These are phyloP conservation scores for Bimastos eiseni DNA, from an alignment of 2,888 invertebrate genomes.

Conservation along the genomic window DNA sequence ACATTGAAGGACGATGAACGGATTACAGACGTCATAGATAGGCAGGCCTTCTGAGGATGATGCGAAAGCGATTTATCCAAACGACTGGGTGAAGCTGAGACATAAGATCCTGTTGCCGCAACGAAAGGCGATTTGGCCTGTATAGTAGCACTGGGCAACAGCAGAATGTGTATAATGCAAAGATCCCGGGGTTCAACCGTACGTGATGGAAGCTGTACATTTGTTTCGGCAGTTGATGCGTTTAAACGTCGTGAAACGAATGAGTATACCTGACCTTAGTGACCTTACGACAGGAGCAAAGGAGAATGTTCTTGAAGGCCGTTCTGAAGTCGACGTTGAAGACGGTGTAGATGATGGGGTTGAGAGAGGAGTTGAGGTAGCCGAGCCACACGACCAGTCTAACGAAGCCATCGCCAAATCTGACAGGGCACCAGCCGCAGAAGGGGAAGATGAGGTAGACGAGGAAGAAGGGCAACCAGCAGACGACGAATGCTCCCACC, in stretches of 20 bases:
- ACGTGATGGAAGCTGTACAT: no score
- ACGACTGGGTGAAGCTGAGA: no score
- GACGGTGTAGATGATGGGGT: constrained; percentile 91
- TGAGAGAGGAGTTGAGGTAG: constrained; percentile 69
- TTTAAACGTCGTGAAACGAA: not conserved
- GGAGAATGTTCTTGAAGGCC: constrained; percentile 71
- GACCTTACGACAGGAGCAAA: not conserved
- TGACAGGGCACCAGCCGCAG: constrained; percentile 39
- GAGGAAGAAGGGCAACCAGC: constrained; percentile 96
- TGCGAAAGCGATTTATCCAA: no score
- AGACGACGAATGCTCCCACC: constrained; percentile 95
- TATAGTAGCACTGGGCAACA: no score
- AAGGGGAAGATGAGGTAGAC: constrained; percentile 80
- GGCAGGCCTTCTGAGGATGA: no score
- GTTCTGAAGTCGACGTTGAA: constrained; percentile 92
- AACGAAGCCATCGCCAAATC: constrained; percentile 46
- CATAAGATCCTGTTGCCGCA: no score
- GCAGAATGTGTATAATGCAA: no score
- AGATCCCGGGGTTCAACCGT: no score
- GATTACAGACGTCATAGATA: no score
- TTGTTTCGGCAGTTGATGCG: no score
- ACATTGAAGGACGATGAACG: no score
- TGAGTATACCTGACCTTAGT: not conserved
- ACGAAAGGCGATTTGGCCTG: no score
- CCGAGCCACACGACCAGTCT: constrained; percentile 91